Base-by-base conservation (phyloP, 2,113 vertebrate genomes). In the Herpailurus yagouaroundi region DNA sequence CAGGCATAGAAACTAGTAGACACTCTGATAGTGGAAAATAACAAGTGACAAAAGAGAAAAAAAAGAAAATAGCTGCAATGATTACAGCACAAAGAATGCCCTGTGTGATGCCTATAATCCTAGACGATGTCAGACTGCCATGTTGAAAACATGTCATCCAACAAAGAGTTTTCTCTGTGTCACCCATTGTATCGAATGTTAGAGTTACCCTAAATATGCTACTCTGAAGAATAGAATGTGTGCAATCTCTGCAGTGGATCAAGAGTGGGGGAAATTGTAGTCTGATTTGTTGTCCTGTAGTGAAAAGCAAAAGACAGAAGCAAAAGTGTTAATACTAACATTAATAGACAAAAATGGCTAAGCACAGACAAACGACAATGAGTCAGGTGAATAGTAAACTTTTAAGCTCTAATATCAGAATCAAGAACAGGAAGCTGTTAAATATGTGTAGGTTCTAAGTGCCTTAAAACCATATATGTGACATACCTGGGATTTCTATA, bases 401-500 rank as follows among this genome's bases (percentile, higher is more conserved):
- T 91, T 81, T 84, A 95, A 87, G 48, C 13, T 41, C 68, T 71
- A 50, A 80, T 38, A 76, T 66, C 29, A 96, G 41, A 97, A 92
- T 92, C 74, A 91, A 74, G 48, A 92, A 89, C 41, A 41, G 69
- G 16, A 91, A 95, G 8, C 29, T 52, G 23, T 87, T 88, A 91
- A 55, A 81, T 94, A 83, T 85, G 41, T 92, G 13, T 64, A 63
- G 29, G 16, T 57, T 98, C 79, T 94, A 11, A 97, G 29, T 52
- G 27, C 50, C 63, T 94, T 95, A n/a, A 94, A 69, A 45, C 6
- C 36, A 15, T 57, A 29, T 29, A 10, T 16, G 60, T 71, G n/a
- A 23, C n/a, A 55, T 96, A 83, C 38, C 77, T 94, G 63, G 31
- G 55, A 82, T 93, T 83, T 97, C 89, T 96, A 2, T 91, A 79